Percentiles rank a stretch among this genome's conserved stretches.
Conservation (phyloP, 2,888 invertebrate genomes). For the Parasteatoda lunata region DNA sequence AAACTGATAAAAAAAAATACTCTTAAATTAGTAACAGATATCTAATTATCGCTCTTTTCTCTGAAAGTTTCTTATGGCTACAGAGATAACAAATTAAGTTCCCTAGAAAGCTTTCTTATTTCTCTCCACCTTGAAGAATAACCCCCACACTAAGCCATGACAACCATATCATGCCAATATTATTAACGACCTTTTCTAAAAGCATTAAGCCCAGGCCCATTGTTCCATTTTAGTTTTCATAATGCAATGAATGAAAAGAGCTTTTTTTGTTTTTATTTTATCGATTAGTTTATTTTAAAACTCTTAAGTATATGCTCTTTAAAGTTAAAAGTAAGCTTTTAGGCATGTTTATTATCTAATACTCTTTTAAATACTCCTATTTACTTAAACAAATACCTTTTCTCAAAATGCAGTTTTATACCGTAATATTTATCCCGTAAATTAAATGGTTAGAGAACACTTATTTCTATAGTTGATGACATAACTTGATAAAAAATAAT, state of each 20-base stretch:
- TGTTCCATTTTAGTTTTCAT: background rate
- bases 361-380: too few species aligned
- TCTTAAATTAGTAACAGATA: background rate
- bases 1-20: background rate
- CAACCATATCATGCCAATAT: background rate
- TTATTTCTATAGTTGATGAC: too few species aligned
- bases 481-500: too few species aligned
- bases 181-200: background rate
- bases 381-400: too few species aligned
- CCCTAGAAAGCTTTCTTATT: background rate
- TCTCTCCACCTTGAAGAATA: background rate
- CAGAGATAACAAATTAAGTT: background rate
- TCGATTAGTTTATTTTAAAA: background rate
- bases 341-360: too few species aligned
- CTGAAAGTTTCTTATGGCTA: background rate
- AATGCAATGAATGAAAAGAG: background rate
- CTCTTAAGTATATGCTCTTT: background rate
- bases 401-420: too few species aligned
- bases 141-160: background rate
- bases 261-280: background rate
- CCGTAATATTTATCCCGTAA: too few species aligned
- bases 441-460: too few species aligned
- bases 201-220: background rate
- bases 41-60: background rate
- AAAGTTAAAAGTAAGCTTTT: too few species aligned